Percentiles rank a stretch among this genome's conserved stretches.
phyloP scores from a whole-genome alignment of 2,113 vertebrate species.

The Campylomormyrus tamandua region DNA sequence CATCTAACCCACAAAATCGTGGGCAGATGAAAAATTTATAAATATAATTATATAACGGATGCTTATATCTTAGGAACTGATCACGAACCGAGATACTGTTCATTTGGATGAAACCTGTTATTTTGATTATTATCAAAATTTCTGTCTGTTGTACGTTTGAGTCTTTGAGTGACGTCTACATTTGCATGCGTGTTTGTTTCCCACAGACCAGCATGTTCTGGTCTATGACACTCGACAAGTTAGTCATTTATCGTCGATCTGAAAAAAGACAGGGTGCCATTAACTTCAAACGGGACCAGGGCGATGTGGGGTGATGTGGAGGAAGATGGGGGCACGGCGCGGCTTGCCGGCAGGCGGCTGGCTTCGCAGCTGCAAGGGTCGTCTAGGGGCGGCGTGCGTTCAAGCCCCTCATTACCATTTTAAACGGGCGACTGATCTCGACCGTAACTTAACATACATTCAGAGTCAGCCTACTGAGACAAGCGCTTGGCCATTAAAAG shows the following conservation, averaged over 20 bases:
- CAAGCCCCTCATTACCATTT: conserved; percentile 5
- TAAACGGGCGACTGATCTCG: conserved; percentile 20
- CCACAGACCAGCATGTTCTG: conserved; percentile 2
- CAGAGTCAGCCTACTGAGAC: conserved; percentile 39
- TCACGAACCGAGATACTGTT: not conserved
- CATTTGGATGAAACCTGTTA: not conserved
- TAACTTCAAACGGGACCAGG: not conserved
- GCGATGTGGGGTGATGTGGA: not conserved
- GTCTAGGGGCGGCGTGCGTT: not conserved
- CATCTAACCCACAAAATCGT: not conserved
- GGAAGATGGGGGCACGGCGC: not conserved
- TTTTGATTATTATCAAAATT: not conserved
- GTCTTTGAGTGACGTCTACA: not conserved
- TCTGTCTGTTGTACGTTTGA: not conserved
- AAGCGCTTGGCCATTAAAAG: conserved; percentile 38
- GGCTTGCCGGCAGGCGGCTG: not conserved
- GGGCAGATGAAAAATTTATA: not conserved
- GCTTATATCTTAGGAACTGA: not conserved
- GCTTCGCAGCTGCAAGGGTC: not conserved
- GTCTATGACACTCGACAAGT: not conserved
- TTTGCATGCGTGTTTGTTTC: not conserved
- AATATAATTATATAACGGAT: not conserved
- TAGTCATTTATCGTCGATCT: not conserved
- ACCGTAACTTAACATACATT: conserved; percentile 30
- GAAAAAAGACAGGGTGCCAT: not conserved